These are phyloP conservation scores for Dasysyrphus albostriatus DNA, from an alignment of 2,888 invertebrate species.

Conservation along the genomic window DNA sequence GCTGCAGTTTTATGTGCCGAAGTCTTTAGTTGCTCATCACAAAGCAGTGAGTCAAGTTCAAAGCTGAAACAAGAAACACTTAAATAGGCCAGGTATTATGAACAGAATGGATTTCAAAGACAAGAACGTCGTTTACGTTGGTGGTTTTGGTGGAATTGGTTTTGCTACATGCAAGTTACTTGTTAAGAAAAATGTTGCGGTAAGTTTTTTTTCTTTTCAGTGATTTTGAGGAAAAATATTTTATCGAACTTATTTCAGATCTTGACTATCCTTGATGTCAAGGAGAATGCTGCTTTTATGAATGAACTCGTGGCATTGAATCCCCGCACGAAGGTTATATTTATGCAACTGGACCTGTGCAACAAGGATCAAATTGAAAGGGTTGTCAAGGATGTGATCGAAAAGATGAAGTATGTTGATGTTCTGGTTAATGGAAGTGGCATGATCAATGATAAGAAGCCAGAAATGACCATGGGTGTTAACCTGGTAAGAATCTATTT, in stretches of 20 bases:
- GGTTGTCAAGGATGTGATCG: conserved; percentile 57
- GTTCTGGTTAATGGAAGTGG: conserved; percentile 77
- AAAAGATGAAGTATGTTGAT: conserved; percentile 70
- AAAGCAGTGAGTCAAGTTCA: conserved; percentile 65
- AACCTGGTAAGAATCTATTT: conserved; percentile 83
- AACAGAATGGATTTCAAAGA: conserved; percentile 66
- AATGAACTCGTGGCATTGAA: conserved; percentile 52
- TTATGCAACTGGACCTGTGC: conserved; percentile 63
- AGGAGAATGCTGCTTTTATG: conserved; percentile 47
- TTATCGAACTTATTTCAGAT: conserved; percentile 48
- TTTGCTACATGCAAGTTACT: conserved; percentile 72
- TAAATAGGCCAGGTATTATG: background rate
- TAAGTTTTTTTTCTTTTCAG: conserved; percentile 48
- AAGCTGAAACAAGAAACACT: conserved; percentile 19
- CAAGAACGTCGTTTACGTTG: conserved; percentile 75
- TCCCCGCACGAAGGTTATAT: conserved; percentile 44
- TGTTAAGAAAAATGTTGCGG: conserved; percentile 66
- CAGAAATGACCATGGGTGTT: conserved; percentile 71
- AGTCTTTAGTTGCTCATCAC: conserved; percentile 56
- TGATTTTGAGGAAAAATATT: background rate
- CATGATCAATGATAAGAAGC: conserved; percentile 69
- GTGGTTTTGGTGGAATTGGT: conserved; percentile 76
- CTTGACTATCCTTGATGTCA: conserved; percentile 70
- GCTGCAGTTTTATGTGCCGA: conserved; percentile 4
- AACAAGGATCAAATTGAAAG: conserved; percentile 63